phyloP scores from a whole-genome alignment of 2,797 vertebrate genomes.

The Setipinna tenuifilis region DNA sequence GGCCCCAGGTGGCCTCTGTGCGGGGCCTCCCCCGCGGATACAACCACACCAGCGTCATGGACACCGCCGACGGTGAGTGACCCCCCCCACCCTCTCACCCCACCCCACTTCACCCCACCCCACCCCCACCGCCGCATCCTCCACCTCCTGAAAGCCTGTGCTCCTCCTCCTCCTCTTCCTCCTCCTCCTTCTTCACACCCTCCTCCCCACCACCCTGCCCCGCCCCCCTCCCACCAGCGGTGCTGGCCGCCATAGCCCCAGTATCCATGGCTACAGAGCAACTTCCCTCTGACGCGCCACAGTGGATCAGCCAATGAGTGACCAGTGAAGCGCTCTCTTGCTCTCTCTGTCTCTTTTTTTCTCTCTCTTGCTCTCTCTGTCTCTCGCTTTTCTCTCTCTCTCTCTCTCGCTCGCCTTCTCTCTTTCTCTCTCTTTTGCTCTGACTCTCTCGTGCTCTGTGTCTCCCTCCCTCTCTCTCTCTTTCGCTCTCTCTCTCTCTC shows the following conservation, averaged over 20 bases:
- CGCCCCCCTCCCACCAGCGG: neutral
- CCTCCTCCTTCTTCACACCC: neutral
- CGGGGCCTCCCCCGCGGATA: conserved; percentile 81
- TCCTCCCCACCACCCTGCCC: conserved; percentile 20
- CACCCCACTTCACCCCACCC: neutral
- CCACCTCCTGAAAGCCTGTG: neutral
- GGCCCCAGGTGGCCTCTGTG: conserved; percentile 82
- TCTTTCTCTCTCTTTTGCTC: neutral
- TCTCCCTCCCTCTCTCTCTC: neutral
- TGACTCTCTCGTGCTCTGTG: neutral
- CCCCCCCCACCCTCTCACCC: conserved; percentile 35
- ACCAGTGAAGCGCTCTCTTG: neutral
- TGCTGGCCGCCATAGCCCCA: neutral
- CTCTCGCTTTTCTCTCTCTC: conserved; percentile 6
- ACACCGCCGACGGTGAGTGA: conserved; percentile 92
- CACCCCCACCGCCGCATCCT: neutral
- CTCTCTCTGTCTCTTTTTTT: neutral
- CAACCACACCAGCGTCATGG: conserved; percentile 82
- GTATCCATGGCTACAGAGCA: conserved; percentile 39
- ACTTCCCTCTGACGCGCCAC: conserved; percentile 23
- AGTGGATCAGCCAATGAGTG: conserved; percentile 22
- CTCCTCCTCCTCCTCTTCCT: conserved; percentile 25
- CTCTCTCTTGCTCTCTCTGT: neutral
- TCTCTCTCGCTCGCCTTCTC: neutral
- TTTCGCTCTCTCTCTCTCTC: neutral